Base-by-base conservation (phyloP, 2,113 vertebrate species). In the Camelus dromedarius region DNA sequence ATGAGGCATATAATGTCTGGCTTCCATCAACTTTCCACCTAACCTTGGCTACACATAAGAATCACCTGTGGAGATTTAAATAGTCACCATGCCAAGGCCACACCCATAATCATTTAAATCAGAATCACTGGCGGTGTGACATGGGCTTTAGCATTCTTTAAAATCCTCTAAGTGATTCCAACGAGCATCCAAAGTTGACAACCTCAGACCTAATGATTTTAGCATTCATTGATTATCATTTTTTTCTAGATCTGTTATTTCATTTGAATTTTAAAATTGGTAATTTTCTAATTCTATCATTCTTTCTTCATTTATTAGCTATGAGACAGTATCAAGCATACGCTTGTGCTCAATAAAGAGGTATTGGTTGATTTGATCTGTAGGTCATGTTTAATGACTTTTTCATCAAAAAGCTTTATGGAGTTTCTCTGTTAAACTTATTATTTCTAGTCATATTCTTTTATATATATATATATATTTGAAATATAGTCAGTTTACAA, bases 331-430 rank as follows among this genome's bases (percentile, higher is more conserved):
- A 76, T 42, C 66, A 95, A 62, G 42, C 48, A 70, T 82, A 87
- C 56, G 14, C 6, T 70, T 84, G 32, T 18, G 52, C 22, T 91
- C 69, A 88, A 9, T 95, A 92, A 86, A 96, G 72, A 85, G 7
- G 19, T 83, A 85, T 86, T 6, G 35, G 5, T 58, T 95, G 77
- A 93, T 92, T 86, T 96, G 24, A 97, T 76, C 79, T 93, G 60
- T 77, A 77, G 54, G 67, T 95, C 18, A 77, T 89, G 26, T 89
- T 89, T 86, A 95, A 91, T 93, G 48, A 75, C 52, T 54, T 96
- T 92, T 91, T 85, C 22, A 77, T 81, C 48, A 72, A 76, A 84
- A 91, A 64, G 9, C 54, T 67, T 76, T 85, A 54, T 48, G 56
- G n/a, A 89, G 79, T 84, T 95, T 77, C 56, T 88, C 64, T 89